Percentiles rank a stretch among this genome's conserved stretches.
Conservation (phyloP, 2,888 invertebrate species). For the Candidula unifasciata region DNA sequence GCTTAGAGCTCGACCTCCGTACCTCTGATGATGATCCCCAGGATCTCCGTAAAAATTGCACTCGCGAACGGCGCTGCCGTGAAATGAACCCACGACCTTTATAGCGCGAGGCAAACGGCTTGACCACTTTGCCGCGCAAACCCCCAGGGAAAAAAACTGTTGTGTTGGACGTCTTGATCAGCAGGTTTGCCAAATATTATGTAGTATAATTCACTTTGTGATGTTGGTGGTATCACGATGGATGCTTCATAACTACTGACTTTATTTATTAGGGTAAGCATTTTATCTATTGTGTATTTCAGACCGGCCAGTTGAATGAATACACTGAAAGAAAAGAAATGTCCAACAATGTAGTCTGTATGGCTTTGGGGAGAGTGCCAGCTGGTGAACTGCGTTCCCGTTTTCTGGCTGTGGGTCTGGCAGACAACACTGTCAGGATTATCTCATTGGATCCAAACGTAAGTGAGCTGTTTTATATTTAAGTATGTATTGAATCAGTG, state of each 20-base stretch:
- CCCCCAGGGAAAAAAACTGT: no score
- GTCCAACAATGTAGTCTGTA: conserved; percentile 97
- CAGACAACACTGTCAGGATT: conserved; percentile 97
- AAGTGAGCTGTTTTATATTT: conserved; percentile 74
- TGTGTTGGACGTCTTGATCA: no score
- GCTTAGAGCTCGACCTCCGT: no score
- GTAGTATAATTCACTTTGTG: no score
- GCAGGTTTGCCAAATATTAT: no score
- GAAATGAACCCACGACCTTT: no score
- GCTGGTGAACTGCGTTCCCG: conserved; percentile 95
- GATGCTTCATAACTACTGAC: background rate
- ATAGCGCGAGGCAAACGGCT: no score
- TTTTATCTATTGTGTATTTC: background rate
- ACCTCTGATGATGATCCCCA: no score
- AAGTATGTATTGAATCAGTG: background rate
- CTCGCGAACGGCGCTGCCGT: no score
- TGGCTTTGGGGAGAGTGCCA: conserved; percentile 97
- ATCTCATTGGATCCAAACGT: conserved; percentile 96
- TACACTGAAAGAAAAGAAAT: conserved; percentile 98
- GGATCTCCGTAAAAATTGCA: no score
- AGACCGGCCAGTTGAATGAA: conserved; percentile 98
- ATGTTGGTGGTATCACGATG: background rate
- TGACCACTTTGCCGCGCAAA: no score
- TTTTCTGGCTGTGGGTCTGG: conserved; percentile 96
- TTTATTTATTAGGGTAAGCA: background rate